Base-by-base conservation (phyloP, 2,797 vertebrate species). In the Mastacembelus armatus region DNA sequence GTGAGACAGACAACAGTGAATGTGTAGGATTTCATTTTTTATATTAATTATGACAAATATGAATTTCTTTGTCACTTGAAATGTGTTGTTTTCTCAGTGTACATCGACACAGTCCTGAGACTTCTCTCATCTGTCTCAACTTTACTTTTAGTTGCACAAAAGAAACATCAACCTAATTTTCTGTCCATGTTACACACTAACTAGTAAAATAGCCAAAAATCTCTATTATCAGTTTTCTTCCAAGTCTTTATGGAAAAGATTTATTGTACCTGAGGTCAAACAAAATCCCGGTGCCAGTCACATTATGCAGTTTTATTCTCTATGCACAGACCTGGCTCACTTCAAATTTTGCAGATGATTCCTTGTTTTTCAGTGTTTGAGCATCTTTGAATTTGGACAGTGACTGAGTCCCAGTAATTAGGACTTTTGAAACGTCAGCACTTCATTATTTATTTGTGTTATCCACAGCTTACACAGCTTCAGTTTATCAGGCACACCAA, bases 41-140 rank as follows among this genome's bases (percentile, higher is more conserved):
- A 16, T 83, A 70, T 84, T 75, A 78, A 84, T 75, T 77, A 80
- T 74, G 43, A 58, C 24, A 52, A 80, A 75, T 55, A 55, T 80
- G 49, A 12, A 32, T 42, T 59, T 35, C 14, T 60, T n/a, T 50
- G 66, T 66, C 33, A 3, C 15, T 21, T 67, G 4, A 64, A 43
- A 22, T 57, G 4, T 36, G 4, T 35, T 33, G n/a, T 44, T 52
- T 52, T 33, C 15, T 21, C 24, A 2, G 38, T 27, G 26, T 24
- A 3, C 26, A 3, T 33, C 50, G 43, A 65, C 16, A 7, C 60
- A 32, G 42, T 16, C 11, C 29, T 43, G 39, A 39, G 6, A 18
- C 21, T 14, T 4, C 51, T 48, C 55, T 43, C 43, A 7, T 3
- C 35, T 19, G 19, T 55, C 12, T 36, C 50, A n/a, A n/a, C n/a